Base-by-base conservation (phyloP, 2,888 invertebrate species). In the Cryptus viduatorius region DNA sequence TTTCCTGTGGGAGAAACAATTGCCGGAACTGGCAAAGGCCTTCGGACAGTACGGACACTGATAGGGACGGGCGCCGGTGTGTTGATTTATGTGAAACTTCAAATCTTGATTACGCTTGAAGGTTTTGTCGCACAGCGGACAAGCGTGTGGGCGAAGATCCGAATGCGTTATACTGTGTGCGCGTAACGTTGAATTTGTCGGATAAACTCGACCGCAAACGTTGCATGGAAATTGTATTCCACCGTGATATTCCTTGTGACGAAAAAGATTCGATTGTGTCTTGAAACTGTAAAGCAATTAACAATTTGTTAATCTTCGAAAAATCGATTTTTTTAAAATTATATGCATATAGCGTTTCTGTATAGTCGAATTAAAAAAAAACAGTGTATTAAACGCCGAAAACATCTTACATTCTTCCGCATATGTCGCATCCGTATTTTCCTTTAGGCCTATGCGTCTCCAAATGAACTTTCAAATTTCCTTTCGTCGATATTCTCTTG, bases 21-120 rank as follows among this genome's bases (percentile, higher is more conserved):
- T 96, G 12, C 96, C 96, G 37, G 96, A 96, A 92, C 96, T 96
- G 61, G 96, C 96, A 91, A 96, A 96, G 77, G 95, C 94, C 93
- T 96, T 96, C 0, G 96, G 96, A 93, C 96, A 96, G 90, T 96
- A 96, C 44, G 96, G 96, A 92, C 96, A 96, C 93, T 96, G 95
- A 92, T 96, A 96, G 31, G 96, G 96, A 89, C 96, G 95, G 4
- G 95, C 96, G 67, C 96, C 96, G n/a, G 96, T 96, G 90, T 97
- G 96, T 90, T 96, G 96, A 92, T 96, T 96, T 90, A 96, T 95
- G 91, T 97, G 96, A 92, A 96, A 96, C 95, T 96, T 96, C 86
- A 97, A 94, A 92, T 97, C 96, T 93, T 96, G 96, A 92, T 96
- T 96, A 86, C 96, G 94, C 91, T 97, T 96, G 90, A 96, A 97